Base-by-base conservation (phyloP, 2,888 invertebrate species). In the Conus canariensis region DNA sequence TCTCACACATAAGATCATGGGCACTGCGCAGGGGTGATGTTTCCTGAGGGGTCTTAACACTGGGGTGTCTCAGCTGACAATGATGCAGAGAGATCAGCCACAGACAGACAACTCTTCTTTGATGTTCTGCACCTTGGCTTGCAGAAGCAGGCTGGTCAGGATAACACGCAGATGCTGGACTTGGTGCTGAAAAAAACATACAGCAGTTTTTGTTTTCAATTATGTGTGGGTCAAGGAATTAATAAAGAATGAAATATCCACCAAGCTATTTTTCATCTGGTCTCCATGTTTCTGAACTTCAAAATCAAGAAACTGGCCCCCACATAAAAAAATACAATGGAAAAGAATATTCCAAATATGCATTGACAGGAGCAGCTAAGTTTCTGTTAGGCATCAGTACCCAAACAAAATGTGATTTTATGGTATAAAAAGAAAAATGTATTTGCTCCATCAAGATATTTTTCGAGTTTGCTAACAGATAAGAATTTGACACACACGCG, bases 161-260 rank as follows among this genome's bases (percentile, higher is more conserved):
- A 85, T 4, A 85, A n/a, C 22, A 59, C n/a, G 85, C 59, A 85
- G 85, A 85, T n/a, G 14, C 85, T 85, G 58, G 85, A 85, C 59
- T 59, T 58, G 25, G 58, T n/a, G 30, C 85, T 85, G 85, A 14
- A 19, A 60, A 9, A 59, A 59, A 85, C 22, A 82, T 30, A 12
- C 25, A 80, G 22, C 74, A 22, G 22, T 74, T 19, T 25, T 74
- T 3, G 22, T 74, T 9, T 74, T 14, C 74, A 74, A 19, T 19
- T 22, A 74, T 74, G 9, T 10, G 22, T 25, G 4, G 10, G 60
- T 64, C 10, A 16, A 64, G 60, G 10, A 14, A 10, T 10, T 64
- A 64, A 2, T 4, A 64, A 64, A 10, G 60, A 14, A 64, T 16
- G 10, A 64, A 64, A 64, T 16, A 64, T 10, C 60, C 60, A 64